Evolutionary conservation across 2,888 invertebrate genomes (phyloP).

Genomic region (Anthoptus insignis): DNA sequence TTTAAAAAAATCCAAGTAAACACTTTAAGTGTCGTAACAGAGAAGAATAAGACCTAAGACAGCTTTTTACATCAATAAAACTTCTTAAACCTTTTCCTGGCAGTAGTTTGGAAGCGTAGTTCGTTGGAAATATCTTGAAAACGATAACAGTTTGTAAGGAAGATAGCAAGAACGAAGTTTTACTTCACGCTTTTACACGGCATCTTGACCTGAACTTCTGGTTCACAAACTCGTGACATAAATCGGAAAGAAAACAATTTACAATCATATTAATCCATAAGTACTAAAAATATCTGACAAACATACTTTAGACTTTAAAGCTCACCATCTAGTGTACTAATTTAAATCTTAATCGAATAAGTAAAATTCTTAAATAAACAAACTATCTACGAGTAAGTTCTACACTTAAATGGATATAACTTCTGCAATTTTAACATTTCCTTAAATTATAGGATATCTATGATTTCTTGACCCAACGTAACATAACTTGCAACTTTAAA

Average conservation of each 20-base stretch:
- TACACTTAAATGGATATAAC: too few species aligned
- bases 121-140: slow-evolving; percentile 5
- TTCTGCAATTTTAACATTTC: too few species aligned
- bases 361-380: too few species aligned
- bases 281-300: background rate
- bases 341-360: too few species aligned
- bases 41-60: slow-evolving; percentile 1
- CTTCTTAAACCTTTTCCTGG: slow-evolving; percentile 6
- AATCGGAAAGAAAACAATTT: slow-evolving; percentile 1
- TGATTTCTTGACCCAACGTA: too few species aligned
- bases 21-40: background rate
- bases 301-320: too few species aligned
- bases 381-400: too few species aligned
- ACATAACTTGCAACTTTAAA: too few species aligned
- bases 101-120: background rate
- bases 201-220: slow-evolving; percentile 30
- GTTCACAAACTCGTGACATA: background rate
- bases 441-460: too few species aligned
- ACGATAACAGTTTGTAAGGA: background rate
- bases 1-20: background rate
- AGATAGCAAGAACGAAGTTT: background rate
- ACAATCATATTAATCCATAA: too few species aligned
- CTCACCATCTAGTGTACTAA: too few species aligned
- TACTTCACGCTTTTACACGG: slow-evolving; percentile 17
- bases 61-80: slow-evolving; percentile 7